A percentile compares a stretch with the other conserved stretches of the same genome.
phyloP scores from a whole-genome alignment of 2,888 invertebrate species.

The Tiliacea aurago region DNA sequence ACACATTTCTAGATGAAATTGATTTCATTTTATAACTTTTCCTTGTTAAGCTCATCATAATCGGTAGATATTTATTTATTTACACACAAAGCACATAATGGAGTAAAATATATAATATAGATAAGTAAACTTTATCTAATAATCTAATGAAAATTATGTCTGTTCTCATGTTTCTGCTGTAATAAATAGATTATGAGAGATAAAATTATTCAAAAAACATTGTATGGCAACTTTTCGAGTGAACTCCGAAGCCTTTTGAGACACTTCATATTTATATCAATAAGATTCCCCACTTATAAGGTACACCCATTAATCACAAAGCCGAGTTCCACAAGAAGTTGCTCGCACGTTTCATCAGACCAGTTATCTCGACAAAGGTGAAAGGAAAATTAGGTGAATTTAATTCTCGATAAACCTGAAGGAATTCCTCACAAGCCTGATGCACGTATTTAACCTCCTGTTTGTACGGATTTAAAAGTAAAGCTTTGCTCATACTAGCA shows the following conservation, averaged over 20 bases:
- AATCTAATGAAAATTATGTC: not conserved
- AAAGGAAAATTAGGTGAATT: slow-evolving; percentile 70
- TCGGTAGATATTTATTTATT: not conserved
- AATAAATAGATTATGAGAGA: too few relatives aligned
- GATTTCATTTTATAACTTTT: not conserved
- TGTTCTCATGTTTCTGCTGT: not conserved
- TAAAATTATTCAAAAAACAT: not conserved
- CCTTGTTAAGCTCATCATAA: not conserved
- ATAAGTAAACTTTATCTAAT: not conserved
- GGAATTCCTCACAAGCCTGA: slow-evolving; percentile 66
- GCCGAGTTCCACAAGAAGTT: slow-evolving; percentile 42
- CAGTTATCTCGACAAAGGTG: slow-evolving; percentile 61
- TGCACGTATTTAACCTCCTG: slow-evolving; percentile 63
- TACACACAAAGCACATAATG: not conserved
- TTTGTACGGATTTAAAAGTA: slow-evolving; percentile 58
- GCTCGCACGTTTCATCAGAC: slow-evolving; percentile 54
- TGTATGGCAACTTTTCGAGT: not conserved
- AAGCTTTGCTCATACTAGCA: slow-evolving; percentile 26
- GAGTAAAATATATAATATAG: too few relatives aligned
- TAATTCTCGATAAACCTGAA: slow-evolving; percentile 67
- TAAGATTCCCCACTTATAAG: slow-evolving; percentile 4
- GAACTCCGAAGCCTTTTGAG: not conserved
- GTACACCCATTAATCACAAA: slow-evolving; percentile 38
- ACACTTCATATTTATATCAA: slow-evolving; percentile 20
- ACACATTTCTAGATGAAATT: not conserved